These are phyloP conservation scores for Dryas iulia DNA, from an alignment of 1,140 invertebrate genomes.

Conservation along the genomic window DNA sequence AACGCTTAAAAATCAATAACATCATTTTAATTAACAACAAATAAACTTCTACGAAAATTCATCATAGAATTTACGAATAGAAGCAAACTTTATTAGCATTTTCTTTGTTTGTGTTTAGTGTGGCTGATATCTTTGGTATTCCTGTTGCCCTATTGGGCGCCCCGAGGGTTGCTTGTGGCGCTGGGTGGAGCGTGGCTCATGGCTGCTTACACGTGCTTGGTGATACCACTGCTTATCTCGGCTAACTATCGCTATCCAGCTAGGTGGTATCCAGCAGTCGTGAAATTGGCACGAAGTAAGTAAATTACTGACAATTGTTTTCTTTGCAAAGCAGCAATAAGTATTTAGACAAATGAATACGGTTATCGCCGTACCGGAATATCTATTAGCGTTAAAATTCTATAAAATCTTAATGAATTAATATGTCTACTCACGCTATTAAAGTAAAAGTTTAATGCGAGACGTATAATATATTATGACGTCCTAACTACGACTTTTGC, in stretches of 20 bases:
- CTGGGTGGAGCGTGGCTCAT: conserved; percentile 83
- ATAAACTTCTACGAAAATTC: no score
- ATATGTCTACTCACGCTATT: no score
- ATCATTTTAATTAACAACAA: no score
- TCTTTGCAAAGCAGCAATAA: neutral
- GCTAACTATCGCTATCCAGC: conserved; percentile 85
- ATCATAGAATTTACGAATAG: no score
- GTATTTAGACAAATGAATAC: neutral
- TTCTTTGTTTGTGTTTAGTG: conserved; percentile 65
- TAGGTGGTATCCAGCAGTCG: conserved; percentile 74
- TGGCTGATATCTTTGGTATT: conserved; percentile 84
- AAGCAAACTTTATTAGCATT: neutral
- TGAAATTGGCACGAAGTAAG: conserved; percentile 67
- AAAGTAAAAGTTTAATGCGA: neutral
- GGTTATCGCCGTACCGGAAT: no score
- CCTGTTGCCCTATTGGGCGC: conserved; percentile 83
- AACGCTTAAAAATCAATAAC: no score
- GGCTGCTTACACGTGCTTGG: conserved; percentile 83
- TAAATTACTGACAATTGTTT: conserved; percentile 2
- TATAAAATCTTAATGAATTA: no score
- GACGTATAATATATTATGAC: neutral
- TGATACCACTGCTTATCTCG: conserved; percentile 83
- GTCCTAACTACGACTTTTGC: no score
- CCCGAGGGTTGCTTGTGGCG: conserved; percentile 72
- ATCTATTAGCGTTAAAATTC: no score